Conservation (phyloP, 2,888 invertebrate species). For the Epiblema foenella region DNA sequence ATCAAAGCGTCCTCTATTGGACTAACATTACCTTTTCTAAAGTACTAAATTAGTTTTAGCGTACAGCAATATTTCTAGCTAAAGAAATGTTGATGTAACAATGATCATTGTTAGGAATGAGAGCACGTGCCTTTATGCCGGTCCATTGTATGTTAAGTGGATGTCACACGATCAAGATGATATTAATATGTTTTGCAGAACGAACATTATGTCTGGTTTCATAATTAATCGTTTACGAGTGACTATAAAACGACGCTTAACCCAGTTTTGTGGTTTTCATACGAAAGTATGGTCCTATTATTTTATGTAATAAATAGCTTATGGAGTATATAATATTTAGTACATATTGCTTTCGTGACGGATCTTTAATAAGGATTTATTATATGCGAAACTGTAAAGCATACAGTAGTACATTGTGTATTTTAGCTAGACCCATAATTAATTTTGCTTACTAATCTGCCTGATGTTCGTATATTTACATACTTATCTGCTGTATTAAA, state of each 20-base stretch:
- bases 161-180: slow-evolving; percentile 59
- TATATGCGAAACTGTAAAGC: no score
- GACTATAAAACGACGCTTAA: slow-evolving; percentile 15
- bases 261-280: slow-evolving; percentile 15
- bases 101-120: slow-evolving; percentile 73
- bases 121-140: slow-evolving; percentile 74
- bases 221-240: slow-evolving; percentile 34
- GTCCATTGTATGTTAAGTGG: slow-evolving; percentile 77
- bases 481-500: no score
- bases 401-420: no score
- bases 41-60: slow-evolving; percentile 33
- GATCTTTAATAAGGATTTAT: not conserved
- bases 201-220: slow-evolving; percentile 35
- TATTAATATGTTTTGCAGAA: slow-evolving; percentile 44
- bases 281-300: not conserved
- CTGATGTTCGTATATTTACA: no score
- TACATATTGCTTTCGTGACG: not conserved
- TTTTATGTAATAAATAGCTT: not conserved
- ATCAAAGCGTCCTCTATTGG: not conserved
- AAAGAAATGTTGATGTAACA: slow-evolving; percentile 63
- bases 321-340: not conserved
- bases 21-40: slow-evolving; percentile 20
- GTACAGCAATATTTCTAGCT: slow-evolving; percentile 41
- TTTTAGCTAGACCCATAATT: no score
- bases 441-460: no score